Evolutionary conservation across 1,140 invertebrate species (phyloP), one percentile per base, ranked within the genome.

Genomic region (Anthonomus grandis): DNA sequence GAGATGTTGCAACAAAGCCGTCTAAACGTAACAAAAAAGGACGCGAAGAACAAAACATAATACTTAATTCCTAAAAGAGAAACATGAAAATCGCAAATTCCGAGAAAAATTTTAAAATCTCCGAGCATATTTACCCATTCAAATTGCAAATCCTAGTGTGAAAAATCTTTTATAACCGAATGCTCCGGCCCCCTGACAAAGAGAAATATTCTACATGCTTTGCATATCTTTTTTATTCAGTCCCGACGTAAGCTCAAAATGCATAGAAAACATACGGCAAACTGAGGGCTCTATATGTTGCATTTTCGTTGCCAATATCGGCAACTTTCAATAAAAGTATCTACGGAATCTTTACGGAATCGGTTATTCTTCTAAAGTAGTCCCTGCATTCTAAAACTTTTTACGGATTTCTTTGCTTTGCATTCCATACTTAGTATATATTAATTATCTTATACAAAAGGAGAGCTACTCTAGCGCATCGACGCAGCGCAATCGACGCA

Each of bases 101-200:
- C 36, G 24, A 44, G 37, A 31, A 41, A n/a, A n/a, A 54, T 45
- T 25, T 27, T 34, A 34, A 54, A 54, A 31, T 54, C 51, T 39
- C 15, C 5, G 27, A 34, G 39, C 37, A 54, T 54, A 45, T 42
- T 37, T 22, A 41, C 13, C 24, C 38, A 45, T 54, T 54, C 51
- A 54, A 45, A 54, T 51, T 51, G 49, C 49, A 51, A 51, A 51
- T 41, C 38, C 36, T 51, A 51, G 49, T 51, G 49, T 51, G 49
- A 51, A 51, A 51, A 51, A 51, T 51, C 49, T 51, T 41, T 51
- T 51, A 51, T 51, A 41, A 38, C 34, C 39, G 37, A 51, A 39
- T 37, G 49, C 37, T 15, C 10, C 31, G 12, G 24, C 21, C 36
- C 12, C n/a, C 10, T 34, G 49, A 51, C 49, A 51, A 51, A 51